Evolutionary conservation across 2,797 vertebrate genomes (phyloP), one percentile per base, ranked within the genome.

Genomic region (Myotis daubentonii): DNA sequence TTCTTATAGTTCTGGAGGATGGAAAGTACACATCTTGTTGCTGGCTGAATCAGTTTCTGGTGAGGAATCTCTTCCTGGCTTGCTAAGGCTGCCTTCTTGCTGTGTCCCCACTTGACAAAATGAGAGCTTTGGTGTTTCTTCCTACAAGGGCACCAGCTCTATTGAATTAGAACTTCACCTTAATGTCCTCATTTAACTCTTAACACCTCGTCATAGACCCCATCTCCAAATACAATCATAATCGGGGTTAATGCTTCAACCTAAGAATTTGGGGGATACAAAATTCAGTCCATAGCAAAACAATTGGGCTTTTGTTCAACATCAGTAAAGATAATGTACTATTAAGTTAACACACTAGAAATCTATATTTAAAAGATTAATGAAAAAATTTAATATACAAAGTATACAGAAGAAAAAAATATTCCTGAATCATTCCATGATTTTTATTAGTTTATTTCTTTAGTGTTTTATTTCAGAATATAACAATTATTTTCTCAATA

Each of bases 401-500:
- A 23, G 28, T 78, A 71, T 65, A 33, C 2, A 60, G 41, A 82
- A 80, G 12, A 86, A 87, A 22, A 84, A 93, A 65, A 82, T 76
- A 72, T 68, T 83, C 23, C 8, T 36, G 20, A 80, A 81, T 55
- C 66, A 65, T 23, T 68, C 17, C 4, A 4, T 23, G 51, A 72
- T 90, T 94, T 90, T 57, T 76, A 23, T 33, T 92, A 51, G 55
- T 53, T 93, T 23, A 76, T 91, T 68, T 76, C 30, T 33, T 57
- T 36, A 76, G n/a, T 53, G 49, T 89, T 81, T 94, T 81, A 12
- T 94, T 95, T 91, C 17, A 95, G 70, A 95, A 55, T 33, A 53
- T 49, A 28, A 38, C 22, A 51, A 15, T 72, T 79, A 75, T 71
- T 91, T 55, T 83, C 17, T 65, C 53, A 86, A 19, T 51, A 76